These are phyloP conservation scores for Muntiacus muntjak DNA, from an alignment of 2,113 vertebrate genomes.

Conservation along the genomic window DNA sequence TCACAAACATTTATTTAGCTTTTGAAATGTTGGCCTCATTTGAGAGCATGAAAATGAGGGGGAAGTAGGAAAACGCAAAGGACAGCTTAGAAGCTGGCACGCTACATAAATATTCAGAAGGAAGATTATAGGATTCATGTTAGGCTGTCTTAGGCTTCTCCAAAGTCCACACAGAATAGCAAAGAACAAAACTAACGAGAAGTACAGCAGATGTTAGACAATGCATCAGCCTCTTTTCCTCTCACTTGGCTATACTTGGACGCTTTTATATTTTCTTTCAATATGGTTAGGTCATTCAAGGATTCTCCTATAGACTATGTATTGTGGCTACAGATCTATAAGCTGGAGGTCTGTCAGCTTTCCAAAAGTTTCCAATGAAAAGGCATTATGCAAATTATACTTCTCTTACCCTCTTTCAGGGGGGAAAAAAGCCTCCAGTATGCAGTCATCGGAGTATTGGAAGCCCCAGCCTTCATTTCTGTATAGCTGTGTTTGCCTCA, in stretches of 20 bases:
- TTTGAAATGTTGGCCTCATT: constrained; percentile 88
- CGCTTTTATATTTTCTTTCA: constrained; percentile 88
- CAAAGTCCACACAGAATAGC: constrained; percentile 89
- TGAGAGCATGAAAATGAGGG: constrained; percentile 85
- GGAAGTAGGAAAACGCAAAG: constrained; percentile 85
- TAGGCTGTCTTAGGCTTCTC: constrained; percentile 88
- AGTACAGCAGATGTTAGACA: constrained; percentile 91
- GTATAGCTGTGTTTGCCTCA: constrained; percentile 96
- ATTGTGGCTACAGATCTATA: constrained; percentile 88
- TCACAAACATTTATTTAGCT: constrained; percentile 92
- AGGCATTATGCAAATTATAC: constrained; percentile 99
- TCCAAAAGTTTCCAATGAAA: constrained; percentile 94
- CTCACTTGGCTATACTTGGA: constrained; percentile 87
- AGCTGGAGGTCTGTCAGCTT: constrained; percentile 88
- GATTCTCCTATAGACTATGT: constrained; percentile 89
- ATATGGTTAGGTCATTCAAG: constrained; percentile 90
- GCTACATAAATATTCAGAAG: constrained; percentile 92
- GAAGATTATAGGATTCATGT: constrained; percentile 88
- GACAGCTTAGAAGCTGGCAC: constrained; percentile 88
- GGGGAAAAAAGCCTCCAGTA: constrained; percentile 82
- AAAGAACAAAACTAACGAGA: constrained; percentile 91
- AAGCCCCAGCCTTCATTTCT: constrained; percentile 91
- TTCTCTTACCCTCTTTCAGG: constrained; percentile 87
- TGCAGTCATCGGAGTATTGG: constrained; percentile 87
- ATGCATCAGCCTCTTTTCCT: constrained; percentile 85